Evolutionary conservation across 2,888 invertebrate species (phyloP), one percentile per base, ranked within the genome.

Genomic region (Pardosa pseudoannulata): DNA sequence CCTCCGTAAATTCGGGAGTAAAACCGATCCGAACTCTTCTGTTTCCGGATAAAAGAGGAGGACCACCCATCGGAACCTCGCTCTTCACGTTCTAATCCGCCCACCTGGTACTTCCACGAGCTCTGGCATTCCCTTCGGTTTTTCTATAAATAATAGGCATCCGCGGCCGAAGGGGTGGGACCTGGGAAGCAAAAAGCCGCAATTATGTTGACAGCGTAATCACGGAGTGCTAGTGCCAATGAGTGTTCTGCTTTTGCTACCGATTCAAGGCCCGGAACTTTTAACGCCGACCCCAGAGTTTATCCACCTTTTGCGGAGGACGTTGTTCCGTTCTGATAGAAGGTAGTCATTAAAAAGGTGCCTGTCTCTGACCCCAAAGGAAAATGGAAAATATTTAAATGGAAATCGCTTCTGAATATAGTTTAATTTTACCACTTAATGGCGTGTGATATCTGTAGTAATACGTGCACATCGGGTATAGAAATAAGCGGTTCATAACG

Each of bases 141-240:
- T 56, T 56, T 23, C 19, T 56, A 23, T 23, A 23, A 56, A 56
- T 56, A 56, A 56, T 23, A 56, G 56, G 19, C 23, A 23, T 56
- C 23, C 19, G 1, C 19, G 56, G 16, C 11, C 23, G 16, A 56
- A 2, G 6, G 56, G 56, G 56, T 23, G 56, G 56, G 56, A 23
- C 5, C 56, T 11, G 32, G 68, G 36, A 41, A 68, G 67, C 74
- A 74, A 81, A 74, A 67, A 50, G 73, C 81, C 32, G 80, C 56
- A 81, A 81, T 81, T 81, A 81, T n/a, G 50, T 5, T 81, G 81
- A 81, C 81, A 81, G 81, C 29, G 39, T 81, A 81, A 81, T 81
- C 50, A 70, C 31, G 46, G 81, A 39, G 81, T 36, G n/a, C 64
- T 64, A 65, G 71, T 65, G 76, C 39, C 62, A 79, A 79, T 79